Base-by-base conservation (phyloP, 35 echinoderm and acorn worm species). In the Holothuria glaberrima region DNA sequence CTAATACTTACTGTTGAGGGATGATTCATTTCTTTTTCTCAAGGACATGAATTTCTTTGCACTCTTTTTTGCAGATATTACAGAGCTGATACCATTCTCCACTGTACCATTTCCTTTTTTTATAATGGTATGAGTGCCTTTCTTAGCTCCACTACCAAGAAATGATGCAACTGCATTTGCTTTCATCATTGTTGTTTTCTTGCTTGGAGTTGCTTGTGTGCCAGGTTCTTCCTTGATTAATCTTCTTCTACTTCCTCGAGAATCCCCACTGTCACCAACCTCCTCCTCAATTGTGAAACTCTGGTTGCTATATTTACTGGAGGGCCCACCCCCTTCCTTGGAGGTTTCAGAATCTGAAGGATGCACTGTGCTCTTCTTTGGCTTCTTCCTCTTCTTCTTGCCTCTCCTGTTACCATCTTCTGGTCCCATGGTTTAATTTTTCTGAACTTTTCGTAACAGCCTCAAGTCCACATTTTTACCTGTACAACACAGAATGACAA, bases 11-110 rank as follows among this genome's bases (percentile, higher is more conserved):
- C 73, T 77, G 73, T 9, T 17, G 14, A 24, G 50, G 20, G 25
- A 25, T 14, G 19, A 74, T 25, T 48, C 41, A 41, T 28, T 21
- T 25, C 74, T 78, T 57, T 62, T 84, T 27, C 59, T 30, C 19
- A 84, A 57, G 9, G 80, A 48, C 27, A 84, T 30, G 59, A 84
- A 84, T 56, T 84, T 84, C 28, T 62, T 84, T 31, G 80, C 80
- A 12, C 80, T 54, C 33, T 57, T 84, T 19, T 61, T 59, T 36
- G 59, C 80, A 30, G 80, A 48, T 12, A 84, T 61, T 18, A 84
- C 56, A 84, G 48, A 58, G 22, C 80, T 84, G 21, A 84, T 61
- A 31, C 80, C 56, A 61, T 64, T 36, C 12, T 33, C 57, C 9
- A 21, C 80, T 3, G 27, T 29, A 84, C 5, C 66, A 31, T 5